A percentile compares a stretch with the other conserved stretches of the same genome.
Conservation (phyloP, 2,113 vertebrate genomes). For the Meleagris gallopavo region DNA sequence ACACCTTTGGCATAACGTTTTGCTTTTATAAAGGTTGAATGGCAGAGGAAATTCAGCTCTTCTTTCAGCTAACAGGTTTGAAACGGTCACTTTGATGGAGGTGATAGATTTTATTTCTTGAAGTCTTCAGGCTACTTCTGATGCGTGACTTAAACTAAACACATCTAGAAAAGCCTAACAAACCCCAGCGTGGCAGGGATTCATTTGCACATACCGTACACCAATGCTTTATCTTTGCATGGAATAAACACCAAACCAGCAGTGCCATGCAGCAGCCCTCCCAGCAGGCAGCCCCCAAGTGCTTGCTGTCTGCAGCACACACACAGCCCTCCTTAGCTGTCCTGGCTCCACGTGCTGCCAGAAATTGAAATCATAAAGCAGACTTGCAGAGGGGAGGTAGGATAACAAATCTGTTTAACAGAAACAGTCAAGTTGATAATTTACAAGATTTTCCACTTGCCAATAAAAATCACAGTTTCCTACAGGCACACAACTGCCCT, state of each 20-base stretch:
- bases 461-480: neutral
- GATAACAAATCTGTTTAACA: neutral
- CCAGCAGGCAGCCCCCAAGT: neutral
- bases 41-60: neutral
- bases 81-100: neutral
- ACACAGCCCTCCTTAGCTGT: conserved; percentile 28
- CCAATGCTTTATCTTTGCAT: neutral
- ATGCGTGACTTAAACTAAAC: neutral
- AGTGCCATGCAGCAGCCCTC: neutral
- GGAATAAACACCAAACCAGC: neutral
- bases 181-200: neutral
- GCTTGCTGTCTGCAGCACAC: conserved; percentile 34
- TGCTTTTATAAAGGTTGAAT: neutral
- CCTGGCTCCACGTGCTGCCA: neutral
- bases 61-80: neutral
- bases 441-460: neutral
- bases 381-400: rapidly evolving
- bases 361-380: neutral
- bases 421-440: neutral
- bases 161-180: neutral
- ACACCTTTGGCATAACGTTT: rapidly evolving
- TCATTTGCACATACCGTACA: neutral
- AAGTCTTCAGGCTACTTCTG: neutral
- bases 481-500: neutral
- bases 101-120: neutral